Percentiles rank a stretch among this genome's conserved stretches.
These are phyloP conservation scores for Sitodiplosis mosellana DNA, from an alignment of 1,140 invertebrate genomes.

Conservation along the genomic window DNA sequence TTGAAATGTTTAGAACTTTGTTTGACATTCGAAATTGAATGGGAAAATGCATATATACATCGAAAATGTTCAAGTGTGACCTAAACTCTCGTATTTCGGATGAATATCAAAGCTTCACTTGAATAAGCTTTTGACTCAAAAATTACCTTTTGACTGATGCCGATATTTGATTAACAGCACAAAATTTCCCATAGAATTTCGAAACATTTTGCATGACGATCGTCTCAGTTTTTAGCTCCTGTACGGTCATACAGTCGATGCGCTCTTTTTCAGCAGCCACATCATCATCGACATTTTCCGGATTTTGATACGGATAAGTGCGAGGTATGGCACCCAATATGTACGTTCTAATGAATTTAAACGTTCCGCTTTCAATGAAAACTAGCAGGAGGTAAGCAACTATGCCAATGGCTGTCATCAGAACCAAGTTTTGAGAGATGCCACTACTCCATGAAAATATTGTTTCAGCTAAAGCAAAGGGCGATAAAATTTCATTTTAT, in stretches of 20 bases:
- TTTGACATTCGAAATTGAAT: neutral
- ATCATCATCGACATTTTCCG: constrained; percentile 19
- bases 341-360: neutral
- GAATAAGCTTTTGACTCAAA: too few relatives aligned
- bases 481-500: too few relatives aligned
- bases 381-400: neutral
- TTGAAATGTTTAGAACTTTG: neutral
- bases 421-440: neutral
- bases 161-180: constrained; percentile 49
- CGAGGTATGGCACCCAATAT: neutral
- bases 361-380: neutral
- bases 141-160: constrained; percentile 30
- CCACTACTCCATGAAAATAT: neutral
- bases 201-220: constrained; percentile 31
- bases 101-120: too few relatives aligned
- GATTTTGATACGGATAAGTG: neutral
- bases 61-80: too few relatives aligned
- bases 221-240: constrained; percentile 13
- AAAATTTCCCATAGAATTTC: constrained; percentile 42
- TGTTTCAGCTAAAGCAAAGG: neutral
- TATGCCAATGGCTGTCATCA: neutral
- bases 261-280: constrained; percentile 23
- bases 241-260: constrained; percentile 11
- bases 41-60: too few relatives aligned
- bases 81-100: too few relatives aligned